Evolutionary conservation across 2,888 invertebrate species (phyloP).

Genomic region (Tubulanus polymorphus): DNA sequence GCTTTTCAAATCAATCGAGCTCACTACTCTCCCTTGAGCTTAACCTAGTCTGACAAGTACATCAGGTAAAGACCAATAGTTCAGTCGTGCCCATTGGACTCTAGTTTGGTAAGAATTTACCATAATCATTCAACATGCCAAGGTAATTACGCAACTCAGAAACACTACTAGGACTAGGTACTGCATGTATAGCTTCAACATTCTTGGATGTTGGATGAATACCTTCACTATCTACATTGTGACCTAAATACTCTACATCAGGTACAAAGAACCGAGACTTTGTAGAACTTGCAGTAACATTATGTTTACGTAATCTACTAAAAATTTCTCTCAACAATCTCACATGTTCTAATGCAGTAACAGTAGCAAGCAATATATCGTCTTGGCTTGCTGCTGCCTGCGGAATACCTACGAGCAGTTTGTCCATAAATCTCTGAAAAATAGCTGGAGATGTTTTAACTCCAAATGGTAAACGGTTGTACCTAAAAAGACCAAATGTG

Average conservation of each 20-base stretch:
- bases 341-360: conserved; percentile 15
- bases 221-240: conserved; percentile 18
- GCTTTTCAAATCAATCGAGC: background rate
- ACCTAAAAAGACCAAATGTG: conserved; percentile 21
- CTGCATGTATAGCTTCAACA: conserved; percentile 24
- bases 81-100: no score
- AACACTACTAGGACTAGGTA: conserved; percentile 26
- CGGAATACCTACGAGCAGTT: conserved; percentile 16
- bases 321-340: conserved; percentile 14
- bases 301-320: conserved; percentile 13
- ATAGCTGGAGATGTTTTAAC: conserved; percentile 19
- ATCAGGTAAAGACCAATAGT: no score
- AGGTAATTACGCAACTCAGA: conserved; percentile 27
- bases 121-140: conserved; percentile 31
- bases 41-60: no score
- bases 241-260: conserved; percentile 21
- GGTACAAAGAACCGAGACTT: conserved; percentile 23
- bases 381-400: conserved; percentile 21
- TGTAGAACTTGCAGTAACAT: conserved; percentile 19
- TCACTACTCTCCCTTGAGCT: background rate
- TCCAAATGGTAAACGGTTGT: conserved; percentile 20
- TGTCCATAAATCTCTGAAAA: conserved; percentile 24
- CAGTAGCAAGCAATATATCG: conserved; percentile 21
- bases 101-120: conserved; percentile 26
- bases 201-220: conserved; percentile 22